These are phyloP conservation scores for Drosophila pseudoobscura DNA, from an alignment of 1,140 invertebrate species.

Conservation along the genomic window DNA sequence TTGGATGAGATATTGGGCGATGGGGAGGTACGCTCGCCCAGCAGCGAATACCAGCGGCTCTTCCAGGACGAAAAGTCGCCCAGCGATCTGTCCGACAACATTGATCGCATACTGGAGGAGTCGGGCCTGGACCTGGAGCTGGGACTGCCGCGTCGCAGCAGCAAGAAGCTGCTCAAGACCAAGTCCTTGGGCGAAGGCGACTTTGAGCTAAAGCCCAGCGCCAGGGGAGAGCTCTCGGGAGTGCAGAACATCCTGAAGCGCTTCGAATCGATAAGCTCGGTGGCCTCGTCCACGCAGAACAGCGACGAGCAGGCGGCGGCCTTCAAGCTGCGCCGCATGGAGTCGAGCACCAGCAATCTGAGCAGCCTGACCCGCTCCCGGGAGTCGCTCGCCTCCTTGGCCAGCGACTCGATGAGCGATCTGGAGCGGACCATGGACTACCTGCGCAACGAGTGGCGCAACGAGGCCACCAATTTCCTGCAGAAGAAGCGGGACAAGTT, in stretches of 20 bases:
- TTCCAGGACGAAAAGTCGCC: slow-evolving; percentile 80
- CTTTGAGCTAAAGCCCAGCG: slow-evolving; percentile 43
- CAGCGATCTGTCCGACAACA: slow-evolving; percentile 79
- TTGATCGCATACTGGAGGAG: slow-evolving; percentile 75
- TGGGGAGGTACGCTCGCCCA: slow-evolving; percentile 66
- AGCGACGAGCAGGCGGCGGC: slow-evolving; percentile 60
- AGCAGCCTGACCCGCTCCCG: slow-evolving; percentile 69
- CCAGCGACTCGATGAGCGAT: slow-evolving; percentile 71
- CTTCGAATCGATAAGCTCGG: slow-evolving; percentile 76
- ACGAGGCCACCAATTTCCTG: slow-evolving; percentile 76
- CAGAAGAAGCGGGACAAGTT: slow-evolving; percentile 77
- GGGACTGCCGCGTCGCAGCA: slow-evolving; percentile 56
- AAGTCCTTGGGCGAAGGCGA: slow-evolving; percentile 77
- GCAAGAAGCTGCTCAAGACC: slow-evolving; percentile 71
- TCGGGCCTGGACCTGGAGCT: slow-evolving; percentile 71
- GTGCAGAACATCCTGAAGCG: slow-evolving; percentile 76
- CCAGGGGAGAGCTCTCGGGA: slow-evolving; percentile 45
- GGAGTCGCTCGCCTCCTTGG: slow-evolving; percentile 57
- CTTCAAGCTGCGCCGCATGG: slow-evolving; percentile 77
- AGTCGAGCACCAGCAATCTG: slow-evolving; percentile 73
- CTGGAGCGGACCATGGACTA: slow-evolving; percentile 80
- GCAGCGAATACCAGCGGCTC: slow-evolving; percentile 71
- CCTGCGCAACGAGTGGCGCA: slow-evolving; percentile 78
- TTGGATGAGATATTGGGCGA: slow-evolving; percentile 71
- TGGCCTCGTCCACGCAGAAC: slow-evolving; percentile 51